Percentiles rank a stretch among this genome's conserved stretches.
These are phyloP conservation scores for Drosophila melanogaster DNA, from an alignment of 1,140 invertebrate species.

Conservation along the genomic window Release_6_plus_ISO1_MT NT_033777.3:12186001-12186500, in stretches of 20 bases:
- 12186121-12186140: slow-evolving; percentile 77
- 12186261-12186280: slow-evolving; percentile 54
- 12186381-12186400: slow-evolving; percentile 79
- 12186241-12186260: slow-evolving; percentile 78
- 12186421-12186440: slow-evolving; percentile 81
- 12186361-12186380: slow-evolving; percentile 56
- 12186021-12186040: slow-evolving; percentile 18
- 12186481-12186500: slow-evolving; percentile 42
- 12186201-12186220: slow-evolving; percentile 49
- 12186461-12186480: slow-evolving; percentile 18
- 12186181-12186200: slow-evolving; percentile 63
- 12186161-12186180: slow-evolving; percentile 77
- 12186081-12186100: slow-evolving; percentile 55
- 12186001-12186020: slow-evolving; percentile 37
- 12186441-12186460: slow-evolving; percentile 78
- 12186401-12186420: slow-evolving; percentile 73
- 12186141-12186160: slow-evolving; percentile 79
- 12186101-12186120: slow-evolving; percentile 70
- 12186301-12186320: slow-evolving; percentile 27
- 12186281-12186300: slow-evolving; percentile 44
- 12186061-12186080: slow-evolving; percentile 53
- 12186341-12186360: slow-evolving; percentile 13
- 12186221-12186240: slow-evolving; percentile 59
- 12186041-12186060: background rate
- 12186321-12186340: background rate